Conservation (phyloP, 1,140 invertebrate species). For the Tigriopus japonicus region DNA sequence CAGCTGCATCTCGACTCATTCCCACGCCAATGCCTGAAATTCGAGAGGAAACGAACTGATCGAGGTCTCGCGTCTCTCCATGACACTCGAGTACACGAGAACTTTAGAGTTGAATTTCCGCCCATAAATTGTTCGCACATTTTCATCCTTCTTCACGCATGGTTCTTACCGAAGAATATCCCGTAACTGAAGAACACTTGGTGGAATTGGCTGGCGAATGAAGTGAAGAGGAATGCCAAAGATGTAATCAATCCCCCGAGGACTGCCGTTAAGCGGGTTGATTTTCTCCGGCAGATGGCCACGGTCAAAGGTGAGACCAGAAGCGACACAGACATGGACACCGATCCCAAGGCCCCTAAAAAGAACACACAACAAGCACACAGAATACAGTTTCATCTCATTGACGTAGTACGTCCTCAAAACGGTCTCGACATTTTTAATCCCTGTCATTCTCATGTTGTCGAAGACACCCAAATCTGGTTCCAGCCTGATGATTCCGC, state of each 20-base stretch:
- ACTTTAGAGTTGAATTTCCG: neutral
- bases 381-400: too few relatives aligned
- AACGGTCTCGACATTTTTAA: too few relatives aligned
- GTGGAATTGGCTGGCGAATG: slow-evolving; percentile 67
- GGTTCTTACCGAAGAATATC: slow-evolving; percentile 33
- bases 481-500: too few relatives aligned
- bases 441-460: too few relatives aligned
- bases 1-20: slow-evolving; percentile 58
- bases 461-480: too few relatives aligned
- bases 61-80: too few relatives aligned
- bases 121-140: neutral
- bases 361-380: neutral
- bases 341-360: neutral
- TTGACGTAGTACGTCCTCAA: too few relatives aligned
- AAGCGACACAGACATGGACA: slow-evolving; percentile 25
- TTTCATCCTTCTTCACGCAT: neutral
- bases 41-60: slow-evolving; percentile 9
- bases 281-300: slow-evolving; percentile 25
- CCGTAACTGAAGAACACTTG: slow-evolving; percentile 70
- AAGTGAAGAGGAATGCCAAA: slow-evolving; percentile 62
- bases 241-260: slow-evolving; percentile 63
- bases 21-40: slow-evolving; percentile 56
- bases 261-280: slow-evolving; percentile 59
- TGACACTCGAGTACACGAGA: neutral
- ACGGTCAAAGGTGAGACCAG: slow-evolving; percentile 26